Percentiles rank a stretch among this genome's conserved stretches.
These are phyloP conservation scores for Rhamphomyia laevipes DNA, from an alignment of 2,888 invertebrate genomes.

Conservation along the genomic window DNA sequence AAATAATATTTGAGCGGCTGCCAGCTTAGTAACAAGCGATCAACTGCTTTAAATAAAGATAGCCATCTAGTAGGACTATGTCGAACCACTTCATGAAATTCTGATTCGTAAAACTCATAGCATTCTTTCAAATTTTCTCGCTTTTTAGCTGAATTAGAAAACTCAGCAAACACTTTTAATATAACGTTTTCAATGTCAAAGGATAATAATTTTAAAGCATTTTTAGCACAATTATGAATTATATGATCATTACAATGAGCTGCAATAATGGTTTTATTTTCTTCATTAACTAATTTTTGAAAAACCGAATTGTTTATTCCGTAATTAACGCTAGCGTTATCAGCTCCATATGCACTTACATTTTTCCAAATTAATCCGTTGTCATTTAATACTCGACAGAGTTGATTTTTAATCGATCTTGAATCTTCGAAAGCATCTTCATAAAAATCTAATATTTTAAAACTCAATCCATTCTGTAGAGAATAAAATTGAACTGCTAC, in stretches of 20 bases:
- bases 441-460: conserved; percentile 7
- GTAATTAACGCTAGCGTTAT: conserved; percentile 7
- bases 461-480: not conserved
- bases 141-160: not conserved
- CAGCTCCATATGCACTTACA: conserved; percentile 6
- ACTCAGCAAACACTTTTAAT: not conserved
- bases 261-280: not conserved
- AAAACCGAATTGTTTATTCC: conserved; percentile 6
- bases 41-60: not conserved
- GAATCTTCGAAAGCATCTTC: conserved; percentile 7
- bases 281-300: conserved; percentile 2
- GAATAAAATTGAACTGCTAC: not conserved
- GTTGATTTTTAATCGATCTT: conserved; percentile 1
- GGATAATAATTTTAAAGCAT: not conserved
- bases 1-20: not conserved
- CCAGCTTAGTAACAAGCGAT: not conserved
- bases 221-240: not conserved
- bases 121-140: not conserved
- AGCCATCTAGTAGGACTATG: not conserved
- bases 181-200: not conserved
- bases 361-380: conserved; percentile 1
- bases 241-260: conserved; percentile 1
- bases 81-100: not conserved
- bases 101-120: not conserved
- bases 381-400: conserved; percentile 5